Percentiles rank a stretch among this genome's conserved stretches.
These are phyloP conservation scores for Ochropacha duplaris DNA, from an alignment of 2,888 invertebrate species.

Conservation along the genomic window DNA sequence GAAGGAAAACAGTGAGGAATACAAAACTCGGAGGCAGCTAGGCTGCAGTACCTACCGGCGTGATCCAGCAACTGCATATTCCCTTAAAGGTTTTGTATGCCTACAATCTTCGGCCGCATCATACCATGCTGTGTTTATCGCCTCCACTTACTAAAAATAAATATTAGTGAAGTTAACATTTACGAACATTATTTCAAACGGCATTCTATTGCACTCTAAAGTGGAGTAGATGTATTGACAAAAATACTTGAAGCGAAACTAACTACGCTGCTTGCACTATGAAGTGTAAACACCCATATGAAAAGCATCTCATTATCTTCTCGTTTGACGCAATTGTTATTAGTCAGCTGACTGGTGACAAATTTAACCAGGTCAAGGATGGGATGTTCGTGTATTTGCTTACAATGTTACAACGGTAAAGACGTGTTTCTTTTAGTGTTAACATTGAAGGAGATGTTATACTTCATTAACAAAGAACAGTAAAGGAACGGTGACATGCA, in stretches of 20 bases:
- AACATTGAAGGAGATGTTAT: not conserved
- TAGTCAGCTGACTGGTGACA: not conserved
- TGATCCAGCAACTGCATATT: no score
- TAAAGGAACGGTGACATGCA: no score
- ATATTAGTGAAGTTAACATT: not conserved
- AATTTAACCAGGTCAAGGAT: not conserved
- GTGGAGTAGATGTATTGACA: not conserved
- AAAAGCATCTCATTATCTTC: not conserved
- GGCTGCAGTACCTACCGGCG: no score
- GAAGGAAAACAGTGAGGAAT: no score
- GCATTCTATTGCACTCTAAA: not conserved
- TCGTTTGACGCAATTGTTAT: not conserved
- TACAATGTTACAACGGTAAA: not conserved
- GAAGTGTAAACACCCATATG: not conserved
- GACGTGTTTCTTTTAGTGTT: not conserved
- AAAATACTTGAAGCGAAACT: not conserved
- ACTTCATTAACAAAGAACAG: no score
- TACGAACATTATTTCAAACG: not conserved
- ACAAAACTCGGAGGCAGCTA: no score
- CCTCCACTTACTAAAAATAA: no score
- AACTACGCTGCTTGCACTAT: not conserved
- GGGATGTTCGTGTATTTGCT: not conserved
- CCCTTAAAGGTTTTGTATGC: no score
- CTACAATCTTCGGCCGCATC: no score
- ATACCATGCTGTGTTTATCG: no score